Evolutionary conservation across 2,113 vertebrate species (phyloP), one percentile per base, ranked within the genome.

Genomic region (Oxyura jamaicensis): DNA sequence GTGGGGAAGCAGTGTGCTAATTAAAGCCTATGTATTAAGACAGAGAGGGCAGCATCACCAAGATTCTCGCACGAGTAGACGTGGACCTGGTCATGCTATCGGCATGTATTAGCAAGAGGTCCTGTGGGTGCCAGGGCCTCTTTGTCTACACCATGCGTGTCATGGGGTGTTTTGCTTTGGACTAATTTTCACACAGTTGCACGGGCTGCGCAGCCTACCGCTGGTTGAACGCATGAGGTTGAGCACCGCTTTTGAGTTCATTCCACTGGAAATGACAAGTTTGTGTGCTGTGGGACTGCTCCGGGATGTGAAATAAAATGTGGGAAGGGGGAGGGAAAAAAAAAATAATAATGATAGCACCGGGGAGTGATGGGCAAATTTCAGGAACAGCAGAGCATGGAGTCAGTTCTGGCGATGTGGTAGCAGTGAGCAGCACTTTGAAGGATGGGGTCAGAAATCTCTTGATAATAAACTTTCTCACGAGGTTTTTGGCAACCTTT

Each of bases 391-490:
- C 60, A 56, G 72, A 72, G 21, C 48, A 8, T 42, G 35, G 46
- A 62, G 35, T 58, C 39, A 20, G 58, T 79, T 93, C 86, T 79
- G 48, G 50, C 20, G 23, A 16, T 48, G 29, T 12, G 9, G n/a
- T 18, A 65, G 46, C 1, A 1, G 14, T 84, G 35, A 63, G 74
- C n/a, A 56, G 55, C 72, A 31, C 48, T 79, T 48, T 76, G 71
- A 73, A 91, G 86, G 85, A 93, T 29, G 33, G 23, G 10, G 3
- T 36, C 5, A 26, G 73, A 83, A 95, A 76, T 90, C 75, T 92
- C 94, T 60, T 53, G 69, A 91, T 92, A 90, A 83, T 81, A 93
- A 93, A 81, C 58, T 95, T 96, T 94, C 93, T 95, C 83, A 83
- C 3, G 16, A 93, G 91, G 65, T 74, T 95, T 96, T 92, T 93